Evolutionary conservation across 2,888 invertebrate species (phyloP).

Genomic region (Autographa pulchrina): DNA sequence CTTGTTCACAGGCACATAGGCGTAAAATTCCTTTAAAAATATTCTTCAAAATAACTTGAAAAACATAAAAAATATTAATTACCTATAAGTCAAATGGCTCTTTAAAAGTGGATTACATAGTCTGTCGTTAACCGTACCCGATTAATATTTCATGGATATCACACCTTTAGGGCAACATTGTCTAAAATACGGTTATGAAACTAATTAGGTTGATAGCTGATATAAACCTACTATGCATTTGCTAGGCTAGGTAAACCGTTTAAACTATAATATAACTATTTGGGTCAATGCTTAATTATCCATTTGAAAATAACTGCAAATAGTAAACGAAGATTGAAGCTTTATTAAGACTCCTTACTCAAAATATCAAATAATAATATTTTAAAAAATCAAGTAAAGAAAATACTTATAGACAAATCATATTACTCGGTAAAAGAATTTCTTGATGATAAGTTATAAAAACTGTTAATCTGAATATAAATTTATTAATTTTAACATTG

Average conservation of each 20-base stretch:
- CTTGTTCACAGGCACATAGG: neutral
- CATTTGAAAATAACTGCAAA: neutral
- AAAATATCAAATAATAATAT: no score
- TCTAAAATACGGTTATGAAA: neutral
- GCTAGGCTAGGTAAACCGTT: neutral
- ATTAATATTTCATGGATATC: neutral
- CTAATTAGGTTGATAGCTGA: neutral
- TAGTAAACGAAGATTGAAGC: neutral
- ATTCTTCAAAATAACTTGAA: neutral
- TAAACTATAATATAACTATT: neutral
- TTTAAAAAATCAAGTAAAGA: no score
- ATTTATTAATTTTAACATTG: no score
- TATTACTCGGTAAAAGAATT: no score
- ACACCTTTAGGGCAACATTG: slow-evolving; percentile 1
- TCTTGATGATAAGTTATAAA: no score
- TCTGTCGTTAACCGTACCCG: neutral
- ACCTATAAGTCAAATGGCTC: no score
- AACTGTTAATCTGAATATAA: no score
- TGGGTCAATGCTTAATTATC: neutral
- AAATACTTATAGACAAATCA: no score
- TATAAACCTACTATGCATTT: neutral
- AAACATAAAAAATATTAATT: neutral
- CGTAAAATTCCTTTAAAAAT: no score
- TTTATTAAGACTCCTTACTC: no score
- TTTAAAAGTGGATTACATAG: no score